A percentile compares a stretch with the other conserved stretches of the same genome.
These are phyloP conservation scores for Anarsia innoxiella DNA, from an alignment of 2,888 invertebrate genomes.

Conservation along the genomic window DNA sequence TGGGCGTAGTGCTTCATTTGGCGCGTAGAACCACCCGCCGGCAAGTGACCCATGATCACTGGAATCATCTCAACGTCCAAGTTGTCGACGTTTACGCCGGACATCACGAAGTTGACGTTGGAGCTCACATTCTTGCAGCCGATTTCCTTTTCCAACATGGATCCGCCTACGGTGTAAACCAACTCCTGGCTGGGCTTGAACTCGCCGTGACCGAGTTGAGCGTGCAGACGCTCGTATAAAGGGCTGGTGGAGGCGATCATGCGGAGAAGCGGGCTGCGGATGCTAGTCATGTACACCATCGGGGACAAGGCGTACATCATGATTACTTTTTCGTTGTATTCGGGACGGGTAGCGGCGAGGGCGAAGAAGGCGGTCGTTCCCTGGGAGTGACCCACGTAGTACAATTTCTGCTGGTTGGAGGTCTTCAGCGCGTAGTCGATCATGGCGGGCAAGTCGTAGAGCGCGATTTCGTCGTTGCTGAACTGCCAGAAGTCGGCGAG, in stretches of 20 bases:
- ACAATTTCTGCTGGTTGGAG: conserved; percentile 45
- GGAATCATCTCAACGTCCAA: conserved; percentile 71
- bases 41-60: conserved; percentile 68
- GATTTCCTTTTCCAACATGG: conserved; percentile 45
- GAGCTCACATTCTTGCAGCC: conserved; percentile 72
- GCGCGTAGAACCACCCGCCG: conserved; percentile 73
- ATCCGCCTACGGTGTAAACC: conserved; percentile 44
- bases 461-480: conserved; percentile 60
- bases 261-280: conserved; percentile 56
- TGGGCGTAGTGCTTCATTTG: conserved; percentile 76
- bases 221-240: conserved; percentile 33
- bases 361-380: conserved; percentile 56
- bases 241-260: conserved; percentile 53
- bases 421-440: conserved; percentile 52
- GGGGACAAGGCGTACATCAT: conserved; percentile 60
- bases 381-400: conserved; percentile 54
- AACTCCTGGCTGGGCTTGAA: conserved; percentile 46
- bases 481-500: conserved; percentile 60
- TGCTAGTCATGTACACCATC: conserved; percentile 58
- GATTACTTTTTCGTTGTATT: conserved; percentile 54
- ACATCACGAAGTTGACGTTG: conserved; percentile 76
- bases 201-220: conserved; percentile 41
- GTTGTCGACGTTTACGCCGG: conserved; percentile 74
- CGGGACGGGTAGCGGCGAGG: conserved; percentile 42
- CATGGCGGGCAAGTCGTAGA: conserved; percentile 59